Evolutionary conservation across 2,113 vertebrate species (phyloP).

Genomic region (Alethe diademata): DNA sequence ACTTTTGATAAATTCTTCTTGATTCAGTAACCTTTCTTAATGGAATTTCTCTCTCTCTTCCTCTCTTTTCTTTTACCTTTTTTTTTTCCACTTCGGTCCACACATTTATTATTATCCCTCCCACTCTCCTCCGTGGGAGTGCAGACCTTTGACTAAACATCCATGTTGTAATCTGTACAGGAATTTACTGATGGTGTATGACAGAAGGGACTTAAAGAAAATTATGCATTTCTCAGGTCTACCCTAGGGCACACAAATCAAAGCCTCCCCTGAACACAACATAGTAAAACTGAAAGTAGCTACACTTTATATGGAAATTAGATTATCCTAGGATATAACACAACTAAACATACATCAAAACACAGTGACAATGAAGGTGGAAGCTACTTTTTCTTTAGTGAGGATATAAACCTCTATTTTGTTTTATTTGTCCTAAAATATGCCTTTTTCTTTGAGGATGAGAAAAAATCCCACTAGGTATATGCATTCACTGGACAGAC

Average conservation of each 20-base stretch:
- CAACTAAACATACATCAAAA: constrained; percentile 70
- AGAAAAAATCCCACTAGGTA: neutral
- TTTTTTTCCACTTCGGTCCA: neutral
- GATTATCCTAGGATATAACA: constrained; percentile 62
- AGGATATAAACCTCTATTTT: constrained; percentile 6
- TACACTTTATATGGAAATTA: constrained; percentile 80
- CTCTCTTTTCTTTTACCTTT: constrained; percentile 21
- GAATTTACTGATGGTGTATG: constrained; percentile 65
- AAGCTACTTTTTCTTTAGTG: constrained; percentile 18
- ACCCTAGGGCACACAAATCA: constrained; percentile 79
- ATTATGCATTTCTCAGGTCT: constrained; percentile 73
- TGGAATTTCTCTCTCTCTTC: constrained; percentile 62
- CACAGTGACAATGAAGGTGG: constrained; percentile 37
- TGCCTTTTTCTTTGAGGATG: neutral
- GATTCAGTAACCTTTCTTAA: constrained; percentile 73
- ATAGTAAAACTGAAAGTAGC: constrained; percentile 69
- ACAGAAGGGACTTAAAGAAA: constrained; percentile 70
- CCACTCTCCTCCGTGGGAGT: constrained; percentile 9
- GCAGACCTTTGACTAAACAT: constrained; percentile 71
- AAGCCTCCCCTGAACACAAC: constrained; percentile 61
- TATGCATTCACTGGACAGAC: neutral
- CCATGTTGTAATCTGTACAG: constrained; percentile 55
- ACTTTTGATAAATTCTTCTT: constrained; percentile 71
- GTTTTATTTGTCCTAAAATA: constrained; percentile 15
- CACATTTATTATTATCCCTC: constrained; percentile 45